Evolutionary conservation across 2,113 vertebrate genomes (phyloP), one percentile per base, ranked within the genome.

Genomic region (Peromyscus californicus): DNA sequence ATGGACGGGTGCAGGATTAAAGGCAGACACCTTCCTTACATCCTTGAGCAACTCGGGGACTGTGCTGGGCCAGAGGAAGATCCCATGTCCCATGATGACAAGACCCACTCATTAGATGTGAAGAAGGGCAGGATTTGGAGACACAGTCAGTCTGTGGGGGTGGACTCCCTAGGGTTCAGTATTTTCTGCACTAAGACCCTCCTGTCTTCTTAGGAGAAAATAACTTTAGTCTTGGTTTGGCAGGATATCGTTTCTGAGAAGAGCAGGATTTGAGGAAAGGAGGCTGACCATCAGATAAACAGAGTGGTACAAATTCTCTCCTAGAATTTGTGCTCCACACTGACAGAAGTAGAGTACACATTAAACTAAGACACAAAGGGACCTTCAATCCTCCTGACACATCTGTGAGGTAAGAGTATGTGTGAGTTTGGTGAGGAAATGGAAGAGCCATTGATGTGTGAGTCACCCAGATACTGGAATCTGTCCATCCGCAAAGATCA

Each of bases 1-100:
- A 93, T 74, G 91, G 92, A 96, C 96, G 94, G 24, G 61, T 84
- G 92, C 17, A 0, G 84, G 11, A 84, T 83, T 85, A 70, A 87
- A 94, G 96, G 59, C 70, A 83, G 76, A 65, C 74, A 57, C 45
- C 26, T 74, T 89, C 86, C n/a, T 4, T 83, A 87, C 78, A 45
- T 96, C 84, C 95, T 63, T 39, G 36, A 0, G 63, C 79, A 89
- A 45, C 76, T 4, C 7, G 21, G 59, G 48, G 59, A 54, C 24
- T 24, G 63, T 7, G n/a, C 80, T 22, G 11, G 72, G 39, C 10
- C 48, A 70, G 51, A 82, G 61, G 72, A 57, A 65, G 61, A 82
- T 31, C 24, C 74, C 31, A 26, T 17, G 7, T 86, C 24, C 26
- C 33, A 7, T 42, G 80, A 36, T 33, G 61, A 39, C 29, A 13